phyloP scores from a whole-genome alignment of 2,888 invertebrate genomes.

The Blera fallax region DNA sequence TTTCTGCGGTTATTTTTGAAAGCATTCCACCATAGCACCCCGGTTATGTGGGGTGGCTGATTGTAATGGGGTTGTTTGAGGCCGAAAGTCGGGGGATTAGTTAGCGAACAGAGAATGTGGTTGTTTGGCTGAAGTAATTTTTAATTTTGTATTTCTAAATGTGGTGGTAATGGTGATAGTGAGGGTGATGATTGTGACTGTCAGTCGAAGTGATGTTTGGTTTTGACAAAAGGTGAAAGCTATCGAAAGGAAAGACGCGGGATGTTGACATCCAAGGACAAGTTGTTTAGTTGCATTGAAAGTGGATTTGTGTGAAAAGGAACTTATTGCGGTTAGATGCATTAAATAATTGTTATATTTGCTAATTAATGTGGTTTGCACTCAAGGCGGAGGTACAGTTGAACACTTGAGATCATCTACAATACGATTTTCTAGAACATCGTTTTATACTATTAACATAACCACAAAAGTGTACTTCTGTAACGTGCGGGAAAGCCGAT shows the following conservation, averaged over 20 bases:
- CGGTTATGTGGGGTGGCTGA: constrained; percentile 15
- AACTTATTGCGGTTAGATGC: too few species aligned
- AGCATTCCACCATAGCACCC: constrained; percentile 46
- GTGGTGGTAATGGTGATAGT: constrained; percentile 15
- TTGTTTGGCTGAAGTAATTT: constrained; percentile 63
- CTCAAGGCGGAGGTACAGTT: too few species aligned
- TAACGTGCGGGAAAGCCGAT: too few species aligned
- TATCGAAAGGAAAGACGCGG: background rate
- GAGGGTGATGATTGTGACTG: background rate
- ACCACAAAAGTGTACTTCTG: too few species aligned
- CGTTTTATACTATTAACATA: too few species aligned
- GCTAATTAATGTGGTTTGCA: too few species aligned
- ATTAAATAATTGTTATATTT: too few species aligned
- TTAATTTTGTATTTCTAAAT: constrained; percentile 46
- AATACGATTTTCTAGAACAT: too few species aligned
- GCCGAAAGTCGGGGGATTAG: constrained; percentile 1
- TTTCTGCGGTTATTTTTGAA: constrained; percentile 49
- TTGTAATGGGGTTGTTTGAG: constrained; percentile 42
- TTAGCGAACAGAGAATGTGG: background rate
- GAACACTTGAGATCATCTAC: too few species aligned
- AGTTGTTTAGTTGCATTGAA: constrained; percentile 11
- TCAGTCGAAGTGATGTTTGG: background rate
- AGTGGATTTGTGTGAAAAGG: background rate
- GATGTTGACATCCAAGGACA: constrained; percentile 40
- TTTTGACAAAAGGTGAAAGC: constrained; percentile 43